Base-by-base conservation (phyloP, 1,140 invertebrate species). In the Brachionus rubens region DNA sequence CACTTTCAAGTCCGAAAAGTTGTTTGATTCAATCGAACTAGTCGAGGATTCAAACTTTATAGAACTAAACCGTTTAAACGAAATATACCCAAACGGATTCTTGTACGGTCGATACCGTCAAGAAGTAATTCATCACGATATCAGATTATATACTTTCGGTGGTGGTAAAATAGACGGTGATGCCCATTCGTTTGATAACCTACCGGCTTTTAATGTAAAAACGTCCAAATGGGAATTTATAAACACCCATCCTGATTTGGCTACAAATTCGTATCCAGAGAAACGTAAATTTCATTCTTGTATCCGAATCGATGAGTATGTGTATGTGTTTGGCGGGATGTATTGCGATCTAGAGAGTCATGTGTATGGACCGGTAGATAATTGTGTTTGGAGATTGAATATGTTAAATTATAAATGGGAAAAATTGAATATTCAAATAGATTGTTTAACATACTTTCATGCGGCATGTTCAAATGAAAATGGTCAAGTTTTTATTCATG, bases 261-360 rank as follows among this genome's bases (percentile, higher is more conserved):
- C 40, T 24, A 72, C 48, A 2, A 54, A 75, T 24, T 3, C 43
- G 30, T 75, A 36, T 75, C 72, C 72, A 21, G 21, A 41, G n/a
- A 28, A 46, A 59, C 30, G 72, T 24, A 75, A 75, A 56, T 75
- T 75, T 50, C 72, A 75, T 56, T 75, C 72, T n/a, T 75, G 41
- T 26, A 36, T 54, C 26, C 19, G 21, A 30, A 30, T 47, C 19
- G 36, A 56, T 43, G 43, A 75, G 24, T 48, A 16, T 43, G 48
- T 56, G 1, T 54, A 54, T 59, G 46, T 75, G 4, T 56, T 75
- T n/a, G 72, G 72, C 14, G 72, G 72, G 26, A 41, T 54, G 24
- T 28, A 75, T 33, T 75, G 48, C 21, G 43, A 59, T 41, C 21
- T 54, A 19, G 48, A 40, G 9, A 41, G n/a, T n/a, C 41, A 75